These are phyloP conservation scores for Metridium senile DNA, from an alignment of 92 coral and sea anemone genomes.

Conservation along the genomic window DNA sequence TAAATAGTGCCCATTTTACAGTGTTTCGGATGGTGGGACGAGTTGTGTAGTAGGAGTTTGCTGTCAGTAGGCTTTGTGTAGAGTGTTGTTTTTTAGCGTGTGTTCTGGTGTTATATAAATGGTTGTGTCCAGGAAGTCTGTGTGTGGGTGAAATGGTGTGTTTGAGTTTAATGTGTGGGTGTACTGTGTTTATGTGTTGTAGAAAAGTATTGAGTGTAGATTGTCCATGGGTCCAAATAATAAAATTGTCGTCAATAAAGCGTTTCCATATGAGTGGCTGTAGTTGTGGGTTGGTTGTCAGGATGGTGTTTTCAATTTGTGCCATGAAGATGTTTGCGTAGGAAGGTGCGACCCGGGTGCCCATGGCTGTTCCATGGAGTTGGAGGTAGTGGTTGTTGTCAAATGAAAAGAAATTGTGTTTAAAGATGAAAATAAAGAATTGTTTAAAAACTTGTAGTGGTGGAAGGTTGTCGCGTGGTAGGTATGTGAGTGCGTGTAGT, in stretches of 20 bases:
- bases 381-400: slow-evolving; percentile 35
- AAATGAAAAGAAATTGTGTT: slow-evolving; percentile 37
- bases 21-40: no score
- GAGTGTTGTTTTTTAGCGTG: slow-evolving; percentile 24
- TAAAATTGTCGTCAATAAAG: slow-evolving; percentile 39
- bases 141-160: slow-evolving; percentile 14
- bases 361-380: slow-evolving; percentile 43
- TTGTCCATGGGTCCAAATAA: no score
- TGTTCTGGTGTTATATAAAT: slow-evolving; percentile 7
- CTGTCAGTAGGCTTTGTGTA: slow-evolving; percentile 47
- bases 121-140: slow-evolving; percentile 50
- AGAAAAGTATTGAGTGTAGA: no score
- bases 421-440: no score
- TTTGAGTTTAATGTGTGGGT: slow-evolving; percentile 53
- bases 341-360: slow-evolving; percentile 46
- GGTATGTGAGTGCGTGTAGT: slow-evolving; percentile 9
- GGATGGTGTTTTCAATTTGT: slow-evolving; percentile 13
- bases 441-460: no score
- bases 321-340: slow-evolving; percentile 44
- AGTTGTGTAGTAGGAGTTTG: slow-evolving; percentile 44
- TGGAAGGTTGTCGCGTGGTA: no score
- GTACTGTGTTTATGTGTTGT: no score
- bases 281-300: not conserved
- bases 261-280: slow-evolving; percentile 40
- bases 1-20: no score